These are phyloP conservation scores for Rousettus leschenaultii DNA, from an alignment of 2,113 vertebrate species.

Conservation along the genomic window DNA sequence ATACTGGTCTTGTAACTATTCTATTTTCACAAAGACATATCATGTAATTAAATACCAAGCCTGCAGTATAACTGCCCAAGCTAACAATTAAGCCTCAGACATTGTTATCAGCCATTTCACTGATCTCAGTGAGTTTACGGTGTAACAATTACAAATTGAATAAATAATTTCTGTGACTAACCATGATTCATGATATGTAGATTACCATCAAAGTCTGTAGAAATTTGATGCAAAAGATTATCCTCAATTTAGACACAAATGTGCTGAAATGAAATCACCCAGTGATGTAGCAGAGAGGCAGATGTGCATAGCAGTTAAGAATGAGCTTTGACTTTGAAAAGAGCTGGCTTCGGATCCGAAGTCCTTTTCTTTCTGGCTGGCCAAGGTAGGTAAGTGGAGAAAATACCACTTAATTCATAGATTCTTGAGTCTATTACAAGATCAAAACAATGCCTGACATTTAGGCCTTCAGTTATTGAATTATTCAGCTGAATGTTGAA, in stretches of 20 bases:
- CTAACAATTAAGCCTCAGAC: background rate
- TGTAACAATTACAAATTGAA: background rate
- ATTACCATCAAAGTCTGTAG: background rate
- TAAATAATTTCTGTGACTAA: background rate
- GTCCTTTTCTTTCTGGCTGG: background rate
- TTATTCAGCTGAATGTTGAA: background rate
- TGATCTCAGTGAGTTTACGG: background rate
- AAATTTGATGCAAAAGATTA: background rate
- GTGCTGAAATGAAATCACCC: background rate
- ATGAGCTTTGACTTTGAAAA: background rate
- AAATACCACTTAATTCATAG: background rate
- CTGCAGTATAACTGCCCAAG: background rate
- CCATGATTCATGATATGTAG: background rate
- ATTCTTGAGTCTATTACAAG: background rate
- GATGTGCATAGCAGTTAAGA: background rate
- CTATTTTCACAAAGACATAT: background rate
- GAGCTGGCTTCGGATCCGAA: background rate
- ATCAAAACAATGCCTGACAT: background rate
- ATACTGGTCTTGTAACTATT: background rate
- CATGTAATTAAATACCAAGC: background rate
- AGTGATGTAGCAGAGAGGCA: background rate
- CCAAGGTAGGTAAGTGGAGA: background rate
- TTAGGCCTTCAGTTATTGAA: background rate
- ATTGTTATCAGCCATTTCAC: background rate
- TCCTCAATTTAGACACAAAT: background rate